These are phyloP conservation scores for Chironomus riparius DNA, from an alignment of 2,888 invertebrate genomes.

Conservation along the genomic window DNA sequence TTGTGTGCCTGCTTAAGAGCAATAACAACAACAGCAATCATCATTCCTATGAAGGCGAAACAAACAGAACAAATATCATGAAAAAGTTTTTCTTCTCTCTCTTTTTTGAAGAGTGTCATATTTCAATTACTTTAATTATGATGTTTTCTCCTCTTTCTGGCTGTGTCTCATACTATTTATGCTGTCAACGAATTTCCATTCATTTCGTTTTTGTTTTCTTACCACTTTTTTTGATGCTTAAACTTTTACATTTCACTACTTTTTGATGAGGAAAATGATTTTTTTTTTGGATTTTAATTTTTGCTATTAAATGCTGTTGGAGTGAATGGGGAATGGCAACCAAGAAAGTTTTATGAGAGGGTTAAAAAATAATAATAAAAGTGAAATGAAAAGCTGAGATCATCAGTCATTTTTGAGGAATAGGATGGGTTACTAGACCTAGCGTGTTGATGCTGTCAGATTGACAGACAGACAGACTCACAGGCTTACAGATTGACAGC, in stretches of 20 bases:
- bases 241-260: too few relatives aligned
- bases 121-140: conserved; percentile 25
- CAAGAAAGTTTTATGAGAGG: not conserved
- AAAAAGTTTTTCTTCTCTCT: not conserved
- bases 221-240: not conserved
- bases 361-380: not conserved
- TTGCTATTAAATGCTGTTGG: too few relatives aligned
- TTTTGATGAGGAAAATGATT: too few relatives aligned
- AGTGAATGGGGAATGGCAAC: not conserved
- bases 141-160: not conserved
- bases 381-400: not conserved
- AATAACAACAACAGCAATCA: conserved; percentile 9
- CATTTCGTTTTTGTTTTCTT: not conserved
- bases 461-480: too few relatives aligned
- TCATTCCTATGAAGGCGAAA: not conserved
- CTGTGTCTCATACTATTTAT: not conserved
- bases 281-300: too few relatives aligned
- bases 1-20: not conserved
- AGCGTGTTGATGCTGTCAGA: too few relatives aligned
- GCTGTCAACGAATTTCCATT: too few relatives aligned
- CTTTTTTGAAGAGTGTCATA: conserved; percentile 7
- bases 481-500: too few relatives aligned
- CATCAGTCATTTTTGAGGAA: not conserved
- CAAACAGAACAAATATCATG: not conserved
- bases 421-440: too few relatives aligned